Percentiles rank a stretch among this genome's conserved stretches.
Conservation (phyloP, 2,113 vertebrate species). For the Cyprichromis sp. region DNA sequence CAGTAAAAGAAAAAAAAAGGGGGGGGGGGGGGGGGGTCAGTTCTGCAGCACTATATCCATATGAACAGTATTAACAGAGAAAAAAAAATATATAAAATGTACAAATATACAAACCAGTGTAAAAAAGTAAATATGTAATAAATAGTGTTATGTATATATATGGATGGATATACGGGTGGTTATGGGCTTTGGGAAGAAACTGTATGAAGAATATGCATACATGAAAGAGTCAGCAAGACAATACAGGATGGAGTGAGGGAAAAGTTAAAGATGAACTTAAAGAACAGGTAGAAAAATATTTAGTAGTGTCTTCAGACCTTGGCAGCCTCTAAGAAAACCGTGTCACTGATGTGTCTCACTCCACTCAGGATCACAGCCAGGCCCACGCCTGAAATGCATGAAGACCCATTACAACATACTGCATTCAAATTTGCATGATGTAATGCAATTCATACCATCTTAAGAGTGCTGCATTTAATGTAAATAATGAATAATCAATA, state of each 20-base stretch:
- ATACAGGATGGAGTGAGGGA: not conserved
- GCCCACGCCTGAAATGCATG: slow-evolving; percentile 79
- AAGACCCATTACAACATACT: not conserved
- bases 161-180: not conserved
- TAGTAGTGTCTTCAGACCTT: slow-evolving; percentile 75
- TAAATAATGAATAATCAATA: not conserved
- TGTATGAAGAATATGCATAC: not conserved
- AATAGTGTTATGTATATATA: not conserved
- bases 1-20: too few relatives aligned
- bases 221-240: not conserved
- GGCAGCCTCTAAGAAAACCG: slow-evolving; percentile 92
- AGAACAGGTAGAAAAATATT: not conserved
- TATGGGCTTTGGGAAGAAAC: not conserved
- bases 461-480: not conserved
- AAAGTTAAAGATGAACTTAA: not conserved
- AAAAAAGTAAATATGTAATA: not conserved
- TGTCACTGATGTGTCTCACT: slow-evolving; percentile 90
- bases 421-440: not conserved
- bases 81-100: not conserved
- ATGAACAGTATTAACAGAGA: not conserved
- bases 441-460: not conserved
- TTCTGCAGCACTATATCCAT: not conserved
- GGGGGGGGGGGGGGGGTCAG: not conserved
- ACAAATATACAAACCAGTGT: not conserved
- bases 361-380: slow-evolving; percentile 92